Percentiles rank a stretch among this genome's conserved stretches.
These are phyloP conservation scores for Pygoscelis adeliae DNA, from an alignment of 2,113 vertebrate genomes.

Conservation along the genomic window DNA sequence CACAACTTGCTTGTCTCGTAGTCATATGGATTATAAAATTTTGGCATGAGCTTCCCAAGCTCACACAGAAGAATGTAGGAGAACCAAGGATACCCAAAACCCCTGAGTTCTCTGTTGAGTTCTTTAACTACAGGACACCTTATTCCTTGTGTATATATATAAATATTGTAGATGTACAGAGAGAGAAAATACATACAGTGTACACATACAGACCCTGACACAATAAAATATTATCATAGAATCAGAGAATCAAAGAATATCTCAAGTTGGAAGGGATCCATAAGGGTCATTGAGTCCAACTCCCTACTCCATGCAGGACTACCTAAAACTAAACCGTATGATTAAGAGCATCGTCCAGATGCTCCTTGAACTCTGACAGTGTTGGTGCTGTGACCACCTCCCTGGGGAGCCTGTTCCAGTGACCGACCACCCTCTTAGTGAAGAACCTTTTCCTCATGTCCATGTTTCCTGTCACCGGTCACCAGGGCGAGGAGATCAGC, in stretches of 20 bases:
- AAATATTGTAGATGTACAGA: background rate
- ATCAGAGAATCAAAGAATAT: background rate
- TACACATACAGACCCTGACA: background rate
- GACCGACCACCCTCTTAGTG: fast-evolving
- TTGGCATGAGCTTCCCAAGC: background rate
- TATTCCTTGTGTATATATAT: background rate
- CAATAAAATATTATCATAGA: background rate
- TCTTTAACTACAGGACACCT: background rate
- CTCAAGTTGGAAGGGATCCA: background rate
- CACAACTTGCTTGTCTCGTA: background rate
- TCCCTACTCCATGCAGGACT: background rate
- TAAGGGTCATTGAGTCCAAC: background rate
- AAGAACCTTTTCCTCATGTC: background rate
- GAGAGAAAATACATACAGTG: background rate
- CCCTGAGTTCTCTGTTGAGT: background rate
- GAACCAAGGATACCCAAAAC: background rate
- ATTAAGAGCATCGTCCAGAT: background rate
- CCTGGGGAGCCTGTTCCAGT: background rate
- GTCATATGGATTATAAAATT: background rate
- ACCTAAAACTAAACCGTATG: background rate
- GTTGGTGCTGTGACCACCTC: background rate
- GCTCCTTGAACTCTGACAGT: background rate
- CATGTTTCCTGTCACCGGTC: background rate
- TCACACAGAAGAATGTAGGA: background rate
- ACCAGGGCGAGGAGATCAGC: background rate